Percentiles rank a stretch among this genome's conserved stretches.
phyloP scores from a whole-genome alignment of 2,113 vertebrate genomes.

The Gallinago jamesoni region DNA sequence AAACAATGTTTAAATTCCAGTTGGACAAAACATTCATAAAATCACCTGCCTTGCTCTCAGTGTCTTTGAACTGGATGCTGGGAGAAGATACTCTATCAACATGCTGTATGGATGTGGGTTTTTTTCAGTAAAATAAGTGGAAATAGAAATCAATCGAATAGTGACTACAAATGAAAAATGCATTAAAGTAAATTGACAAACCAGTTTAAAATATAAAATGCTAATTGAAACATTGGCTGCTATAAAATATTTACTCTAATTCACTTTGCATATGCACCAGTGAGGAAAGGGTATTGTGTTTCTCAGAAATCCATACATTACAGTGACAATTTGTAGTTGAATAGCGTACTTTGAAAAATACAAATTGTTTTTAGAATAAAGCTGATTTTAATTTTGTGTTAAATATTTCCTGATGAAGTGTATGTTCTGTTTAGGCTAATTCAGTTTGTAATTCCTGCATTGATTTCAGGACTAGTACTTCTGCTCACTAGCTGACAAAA shows the following conservation, averaged over 20 bases:
- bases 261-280: neutral
- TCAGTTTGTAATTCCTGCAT: neutral
- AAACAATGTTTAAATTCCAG: neutral
- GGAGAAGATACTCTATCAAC: neutral
- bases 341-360: neutral
- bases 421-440: neutral
- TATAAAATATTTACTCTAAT: neutral
- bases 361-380: neutral
- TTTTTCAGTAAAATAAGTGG: neutral
- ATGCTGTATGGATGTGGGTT: rapidly evolving
- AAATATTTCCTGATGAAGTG: neutral
- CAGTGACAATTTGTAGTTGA: neutral
- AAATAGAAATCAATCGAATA: neutral
- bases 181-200: conserved; percentile 1
- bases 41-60: neutral
- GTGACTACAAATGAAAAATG: neutral
- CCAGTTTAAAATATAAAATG: neutral
- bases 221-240: neutral
- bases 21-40: neutral
- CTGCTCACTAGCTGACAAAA: neutral
- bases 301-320: neutral
- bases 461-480: neutral
- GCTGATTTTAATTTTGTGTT: neutral
- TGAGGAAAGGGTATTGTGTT: neutral
- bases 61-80: neutral